Evolutionary conservation across 2,888 invertebrate species (phyloP), one percentile per base, ranked within the genome.

Genomic region (Disparrhopalites patrizii): DNA sequence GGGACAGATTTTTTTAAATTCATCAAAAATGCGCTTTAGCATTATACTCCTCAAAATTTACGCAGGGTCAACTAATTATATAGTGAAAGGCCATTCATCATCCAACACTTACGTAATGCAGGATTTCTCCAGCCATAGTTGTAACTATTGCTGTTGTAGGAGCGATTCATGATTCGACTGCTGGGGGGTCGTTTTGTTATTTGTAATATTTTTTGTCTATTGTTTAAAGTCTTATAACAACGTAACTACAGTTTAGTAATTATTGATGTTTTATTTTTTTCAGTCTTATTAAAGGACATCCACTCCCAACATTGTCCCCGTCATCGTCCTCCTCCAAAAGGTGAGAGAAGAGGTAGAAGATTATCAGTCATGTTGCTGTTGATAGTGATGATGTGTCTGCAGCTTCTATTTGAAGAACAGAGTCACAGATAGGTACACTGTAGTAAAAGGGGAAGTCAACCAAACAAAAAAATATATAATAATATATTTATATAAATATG

Each of bases 31-130:
- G n/a, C n/a, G n/a, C n/a, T n/a, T n/a, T n/a, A n/a, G n/a, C n/a
- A n/a, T n/a, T n/a, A n/a, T n/a, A n/a, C n/a, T n/a, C n/a, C n/a
- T n/a, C n/a, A n/a, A n/a, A n/a, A n/a, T n/a, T n/a, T n/a, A n/a
- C n/a, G n/a, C n/a, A n/a, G n/a, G n/a, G n/a, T n/a, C n/a, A n/a
- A n/a, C n/a, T n/a, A n/a, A n/a, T n/a, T n/a, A n/a, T n/a, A n/a
- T n/a, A n/a, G n/a, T n/a, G n/a, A n/a, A n/a, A n/a, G 20, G 40
- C 15, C 57, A 57, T 38, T 57, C 56, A 40, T 40, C 57, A 47
- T 60, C 23, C 13, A 33, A 23, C 15, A 61, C 61, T 61, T 61
- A 61, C 61, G 61, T 51, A 47, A 33, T 23, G 61, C 13, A 31
- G 60, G 23, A 30, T n/a, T 60, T 31, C 60, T 50, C 47, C 60